phyloP scores from a whole-genome alignment of 2,113 vertebrate species.

The Bos javanicus region DNA sequence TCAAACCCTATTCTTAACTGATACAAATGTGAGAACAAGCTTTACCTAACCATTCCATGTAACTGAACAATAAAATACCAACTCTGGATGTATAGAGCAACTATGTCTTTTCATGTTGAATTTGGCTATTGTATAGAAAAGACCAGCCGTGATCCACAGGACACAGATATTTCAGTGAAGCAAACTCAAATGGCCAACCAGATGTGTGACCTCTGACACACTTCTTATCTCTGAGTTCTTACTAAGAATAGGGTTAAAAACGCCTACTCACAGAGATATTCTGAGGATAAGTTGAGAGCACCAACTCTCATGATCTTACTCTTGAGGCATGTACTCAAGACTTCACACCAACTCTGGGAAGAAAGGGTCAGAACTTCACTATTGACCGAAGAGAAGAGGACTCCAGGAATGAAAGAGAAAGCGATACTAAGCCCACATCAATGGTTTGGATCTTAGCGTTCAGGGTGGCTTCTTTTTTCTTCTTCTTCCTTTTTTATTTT shows the following conservation, averaged over 20 bases:
- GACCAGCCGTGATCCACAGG: background rate
- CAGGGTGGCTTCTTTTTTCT: background rate
- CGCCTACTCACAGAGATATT: background rate
- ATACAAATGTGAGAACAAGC: conserved; percentile 5
- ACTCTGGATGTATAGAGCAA: background rate
- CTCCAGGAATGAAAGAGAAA: background rate
- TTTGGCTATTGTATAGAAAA: background rate
- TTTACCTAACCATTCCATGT: background rate
- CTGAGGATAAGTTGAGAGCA: background rate
- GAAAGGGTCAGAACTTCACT: background rate
- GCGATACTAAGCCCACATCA: background rate
- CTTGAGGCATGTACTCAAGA: background rate
- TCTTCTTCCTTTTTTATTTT: background rate
- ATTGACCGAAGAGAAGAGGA: background rate
- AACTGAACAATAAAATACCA: background rate
- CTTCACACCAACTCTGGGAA: background rate
- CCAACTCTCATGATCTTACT: background rate
- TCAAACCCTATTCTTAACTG: background rate
- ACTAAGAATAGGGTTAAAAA: background rate
- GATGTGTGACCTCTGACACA: background rate
- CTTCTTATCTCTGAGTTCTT: background rate
- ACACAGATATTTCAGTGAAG: background rate
- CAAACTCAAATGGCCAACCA: background rate
- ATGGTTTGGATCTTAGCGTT: background rate
- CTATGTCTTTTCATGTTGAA: background rate